These are phyloP conservation scores for Drosophila suboccidentalis DNA, from an alignment of 2,888 invertebrate species.

Conservation along the genomic window DNA sequence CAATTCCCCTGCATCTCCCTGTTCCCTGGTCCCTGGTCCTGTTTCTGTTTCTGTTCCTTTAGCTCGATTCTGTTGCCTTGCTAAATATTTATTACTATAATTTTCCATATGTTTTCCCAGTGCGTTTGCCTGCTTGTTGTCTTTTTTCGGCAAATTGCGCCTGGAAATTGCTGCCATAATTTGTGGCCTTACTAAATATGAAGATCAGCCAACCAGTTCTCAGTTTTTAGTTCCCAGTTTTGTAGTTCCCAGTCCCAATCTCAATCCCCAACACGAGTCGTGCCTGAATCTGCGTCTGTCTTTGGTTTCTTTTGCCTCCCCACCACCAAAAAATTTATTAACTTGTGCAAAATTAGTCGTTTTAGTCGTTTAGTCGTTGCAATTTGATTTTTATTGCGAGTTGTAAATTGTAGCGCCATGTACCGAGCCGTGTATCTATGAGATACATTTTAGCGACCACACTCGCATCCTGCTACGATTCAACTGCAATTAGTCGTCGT, in stretches of 20 bases:
- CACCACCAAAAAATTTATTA: conserved; percentile 67
- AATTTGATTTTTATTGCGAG: conserved; percentile 78
- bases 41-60: conserved; percentile 11
- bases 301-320: conserved; percentile 24
- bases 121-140: conserved; percentile 56
- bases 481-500: conserved; percentile 44
- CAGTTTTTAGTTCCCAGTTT: not conserved
- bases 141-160: conserved; percentile 75
- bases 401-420: conserved; percentile 58
- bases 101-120: conserved; percentile 79
- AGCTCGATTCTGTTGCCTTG: conserved; percentile 46
- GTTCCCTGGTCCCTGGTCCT: conserved; percentile 11
- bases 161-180: conserved; percentile 78
- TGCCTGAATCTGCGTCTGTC: conserved; percentile 18
- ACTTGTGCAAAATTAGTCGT: conserved; percentile 81
- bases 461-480: conserved; percentile 39
- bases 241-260: conserved; percentile 2
- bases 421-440: conserved; percentile 54
- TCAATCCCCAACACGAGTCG: conserved; percentile 16
- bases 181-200: conserved; percentile 78
- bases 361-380: conserved; percentile 79
- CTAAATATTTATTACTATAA: conserved; percentile 79
- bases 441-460: conserved; percentile 54
- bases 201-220: conserved; percentile 63
- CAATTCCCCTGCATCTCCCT: conserved; percentile 19